phyloP scores from a whole-genome alignment of 2,797 vertebrate species.

The Mus caroli region DNA sequence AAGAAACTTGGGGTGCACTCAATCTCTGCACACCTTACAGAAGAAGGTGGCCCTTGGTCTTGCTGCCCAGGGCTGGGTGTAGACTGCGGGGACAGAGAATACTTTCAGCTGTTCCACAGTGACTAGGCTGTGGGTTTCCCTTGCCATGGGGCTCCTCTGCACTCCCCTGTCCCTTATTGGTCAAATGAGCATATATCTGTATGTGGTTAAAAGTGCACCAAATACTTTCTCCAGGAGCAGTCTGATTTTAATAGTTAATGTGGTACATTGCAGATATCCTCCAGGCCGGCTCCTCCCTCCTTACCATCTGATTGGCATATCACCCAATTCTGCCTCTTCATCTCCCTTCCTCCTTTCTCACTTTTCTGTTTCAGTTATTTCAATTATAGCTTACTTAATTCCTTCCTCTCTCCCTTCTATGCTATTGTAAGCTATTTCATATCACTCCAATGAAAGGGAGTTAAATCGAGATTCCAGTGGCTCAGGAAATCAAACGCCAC shows the following conservation, averaged over 20 bases:
- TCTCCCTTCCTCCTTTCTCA: background rate
- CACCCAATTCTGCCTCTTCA: background rate
- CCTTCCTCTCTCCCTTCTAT: background rate
- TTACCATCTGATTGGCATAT: background rate
- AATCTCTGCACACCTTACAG: background rate
- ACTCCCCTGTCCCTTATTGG: background rate
- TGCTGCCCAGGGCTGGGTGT: background rate
- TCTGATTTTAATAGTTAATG: background rate
- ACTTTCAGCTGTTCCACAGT: background rate
- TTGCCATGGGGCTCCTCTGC: rapidly evolving
- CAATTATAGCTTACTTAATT: background rate
- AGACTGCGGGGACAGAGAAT: background rate
- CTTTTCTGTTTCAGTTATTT: too few species aligned
- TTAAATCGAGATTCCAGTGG: background rate
- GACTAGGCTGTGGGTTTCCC: background rate
- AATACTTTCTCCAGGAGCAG: background rate
- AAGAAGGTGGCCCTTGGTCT: background rate
- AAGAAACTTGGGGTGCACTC: background rate
- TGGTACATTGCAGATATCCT: background rate
- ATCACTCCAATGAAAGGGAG: background rate
- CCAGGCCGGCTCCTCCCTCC: background rate
- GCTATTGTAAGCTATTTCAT: background rate
- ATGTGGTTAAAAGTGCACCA: background rate
- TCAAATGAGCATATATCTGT: background rate
- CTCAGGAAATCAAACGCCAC: background rate